Conservation (phyloP, 2,888 invertebrate genomes). For the Platycnemis pennipes region DNA sequence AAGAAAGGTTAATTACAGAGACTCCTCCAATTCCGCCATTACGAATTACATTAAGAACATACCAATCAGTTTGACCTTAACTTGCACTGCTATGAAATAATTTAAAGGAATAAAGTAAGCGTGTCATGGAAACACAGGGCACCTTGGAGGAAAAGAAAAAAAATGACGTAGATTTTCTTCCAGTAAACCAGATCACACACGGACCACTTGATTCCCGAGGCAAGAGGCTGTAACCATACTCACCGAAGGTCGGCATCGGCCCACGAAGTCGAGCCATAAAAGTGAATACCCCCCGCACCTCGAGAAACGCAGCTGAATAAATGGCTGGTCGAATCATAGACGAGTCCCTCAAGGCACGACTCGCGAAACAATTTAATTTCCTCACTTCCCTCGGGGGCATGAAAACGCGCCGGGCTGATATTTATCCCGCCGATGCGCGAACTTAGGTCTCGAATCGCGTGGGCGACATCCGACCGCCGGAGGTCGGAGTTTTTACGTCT, state of each 20-base stretch:
- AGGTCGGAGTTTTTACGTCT: slow-evolving; percentile 44
- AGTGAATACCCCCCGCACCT: not conserved
- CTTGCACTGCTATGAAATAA: not conserved
- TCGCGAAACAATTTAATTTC: not conserved
- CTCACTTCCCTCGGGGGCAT: not conserved
- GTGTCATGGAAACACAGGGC: not conserved
- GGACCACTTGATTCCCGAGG: not conserved
- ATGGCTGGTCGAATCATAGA: not conserved
- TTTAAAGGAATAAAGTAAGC: not conserved
- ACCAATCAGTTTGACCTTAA: too few relatives aligned
- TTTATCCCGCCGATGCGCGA: not conserved
- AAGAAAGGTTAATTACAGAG: too few relatives aligned
- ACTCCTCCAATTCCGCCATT: too few relatives aligned
- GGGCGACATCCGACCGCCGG: slow-evolving; percentile 34
- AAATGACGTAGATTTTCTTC: not conserved
- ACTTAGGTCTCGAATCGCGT: not conserved
- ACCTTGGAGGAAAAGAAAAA: not conserved
- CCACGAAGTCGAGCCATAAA: not conserved
- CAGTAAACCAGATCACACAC: not conserved
- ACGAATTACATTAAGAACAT: too few relatives aligned
- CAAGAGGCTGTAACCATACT: not conserved
- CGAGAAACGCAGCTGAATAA: not conserved
- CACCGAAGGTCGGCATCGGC: not conserved
- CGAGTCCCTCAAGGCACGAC: not conserved
- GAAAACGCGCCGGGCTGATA: not conserved